Percentiles rank a stretch among this genome's conserved stretches.
phyloP scores from a whole-genome alignment of 1,140 invertebrate genomes.

The Alviniconcha marisindica region DNA sequence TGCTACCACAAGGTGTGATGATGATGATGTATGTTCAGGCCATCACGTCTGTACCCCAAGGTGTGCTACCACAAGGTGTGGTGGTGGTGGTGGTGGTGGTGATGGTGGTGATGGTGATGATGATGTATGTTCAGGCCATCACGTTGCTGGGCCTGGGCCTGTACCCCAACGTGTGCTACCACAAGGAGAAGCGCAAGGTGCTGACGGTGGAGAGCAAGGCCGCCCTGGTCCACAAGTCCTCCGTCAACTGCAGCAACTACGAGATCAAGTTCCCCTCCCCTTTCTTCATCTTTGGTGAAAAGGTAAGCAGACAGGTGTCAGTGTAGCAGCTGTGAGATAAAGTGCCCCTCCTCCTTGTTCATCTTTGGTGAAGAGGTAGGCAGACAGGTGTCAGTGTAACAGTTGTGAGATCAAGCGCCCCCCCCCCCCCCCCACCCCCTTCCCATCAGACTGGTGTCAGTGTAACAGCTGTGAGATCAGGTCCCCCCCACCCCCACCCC shows the following conservation, averaged over 20 bases:
- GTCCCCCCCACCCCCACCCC: too few species aligned
- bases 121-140: constrained; percentile 75
- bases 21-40: constrained; percentile 58
- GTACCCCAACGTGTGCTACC: constrained; percentile 97
- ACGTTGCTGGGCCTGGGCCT: constrained; percentile 92
- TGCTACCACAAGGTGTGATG: constrained; percentile 92
- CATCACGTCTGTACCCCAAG: constrained; percentile 94
- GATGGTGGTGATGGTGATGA: constrained; percentile 67
- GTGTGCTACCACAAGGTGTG: constrained; percentile 97
- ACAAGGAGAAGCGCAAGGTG: constrained; percentile 97
- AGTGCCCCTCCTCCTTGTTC: too few species aligned
- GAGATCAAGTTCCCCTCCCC: constrained; percentile 93
- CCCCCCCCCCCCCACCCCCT: too few species aligned
- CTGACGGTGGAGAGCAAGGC: constrained; percentile 96
- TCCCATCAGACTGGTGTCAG: background rate
- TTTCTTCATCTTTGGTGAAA: constrained; percentile 98
- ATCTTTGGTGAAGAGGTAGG: constrained; percentile 85
- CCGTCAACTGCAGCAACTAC: constrained; percentile 92
- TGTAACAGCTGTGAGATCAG: constrained; percentile 78
- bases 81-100: constrained; percentile 97
- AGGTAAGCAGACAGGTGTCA: constrained; percentile 80
- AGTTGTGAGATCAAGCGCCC: too few species aligned
- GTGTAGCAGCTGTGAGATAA: constrained; percentile 85
- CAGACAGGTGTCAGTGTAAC: background rate
- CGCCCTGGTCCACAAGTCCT: constrained; percentile 97